phyloP scores from a whole-genome alignment of 2,888 invertebrate genomes.

The Acanthacorydalis orientalis region DNA sequence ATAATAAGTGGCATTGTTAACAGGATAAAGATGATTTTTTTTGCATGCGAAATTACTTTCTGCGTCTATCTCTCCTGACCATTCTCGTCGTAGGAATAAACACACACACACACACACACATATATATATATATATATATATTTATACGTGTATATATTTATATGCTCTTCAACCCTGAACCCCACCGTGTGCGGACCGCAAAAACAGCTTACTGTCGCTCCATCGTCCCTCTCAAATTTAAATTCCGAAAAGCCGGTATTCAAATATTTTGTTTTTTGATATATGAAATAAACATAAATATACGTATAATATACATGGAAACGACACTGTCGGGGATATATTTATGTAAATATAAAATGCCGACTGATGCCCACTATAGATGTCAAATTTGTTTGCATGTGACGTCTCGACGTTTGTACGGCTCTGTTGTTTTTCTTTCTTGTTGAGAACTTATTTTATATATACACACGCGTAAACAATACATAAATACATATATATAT shows the following conservation, averaged over 20 bases:
- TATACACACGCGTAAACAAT: neutral
- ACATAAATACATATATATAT: too few relatives aligned
- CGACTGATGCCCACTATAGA: neutral
- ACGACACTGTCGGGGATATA: conserved; percentile 12
- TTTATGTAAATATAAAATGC: neutral
- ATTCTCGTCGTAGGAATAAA: too few relatives aligned
- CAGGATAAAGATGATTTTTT: too few relatives aligned
- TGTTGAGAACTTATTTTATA: neutral
- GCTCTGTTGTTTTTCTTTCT: neutral
- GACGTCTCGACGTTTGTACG: neutral
- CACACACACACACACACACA: neutral
- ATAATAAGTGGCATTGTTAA: too few relatives aligned
- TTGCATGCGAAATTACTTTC: too few relatives aligned
- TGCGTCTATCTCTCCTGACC: too few relatives aligned
- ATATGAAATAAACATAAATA: conserved; percentile 16
- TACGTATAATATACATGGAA: conserved; percentile 17
- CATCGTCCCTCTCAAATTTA: neutral
- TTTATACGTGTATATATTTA: neutral
- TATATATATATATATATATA: neutral
- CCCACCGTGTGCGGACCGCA: neutral
- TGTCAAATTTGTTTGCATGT: neutral
- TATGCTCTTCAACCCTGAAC: neutral
- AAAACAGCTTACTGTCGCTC: neutral
- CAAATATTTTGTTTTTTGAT: conserved; percentile 5
- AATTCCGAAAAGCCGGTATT: conserved; percentile 4